phyloP scores from a whole-genome alignment of 2,888 invertebrate genomes.

The Nomada fabriciana region DNA sequence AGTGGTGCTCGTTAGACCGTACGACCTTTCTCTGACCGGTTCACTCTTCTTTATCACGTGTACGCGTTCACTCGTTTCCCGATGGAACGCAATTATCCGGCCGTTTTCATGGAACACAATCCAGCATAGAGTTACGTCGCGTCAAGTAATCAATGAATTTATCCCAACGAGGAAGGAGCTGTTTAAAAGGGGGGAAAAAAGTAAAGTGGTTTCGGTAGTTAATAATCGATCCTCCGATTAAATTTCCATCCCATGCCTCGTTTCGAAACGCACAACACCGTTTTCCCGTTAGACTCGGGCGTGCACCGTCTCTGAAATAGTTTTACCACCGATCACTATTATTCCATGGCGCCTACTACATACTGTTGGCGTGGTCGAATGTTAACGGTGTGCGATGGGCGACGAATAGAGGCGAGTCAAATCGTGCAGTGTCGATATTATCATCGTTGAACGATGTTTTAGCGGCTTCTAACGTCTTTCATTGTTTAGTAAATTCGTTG shows the following conservation, averaged over 20 bases:
- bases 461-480: background rate
- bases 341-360: constrained; percentile 17
- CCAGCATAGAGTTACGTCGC: constrained; percentile 50
- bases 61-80: constrained; percentile 14
- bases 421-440: background rate
- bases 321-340: constrained; percentile 32
- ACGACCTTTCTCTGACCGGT: constrained; percentile 16
- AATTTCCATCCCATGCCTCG: constrained; percentile 7
- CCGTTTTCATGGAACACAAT: constrained; percentile 50
- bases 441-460: background rate
- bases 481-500: no score
- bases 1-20: constrained; percentile 31
- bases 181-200: constrained; percentile 41
- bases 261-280: constrained; percentile 16
- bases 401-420: background rate
- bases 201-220: constrained; percentile 18
- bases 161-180: constrained; percentile 40
- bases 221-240: constrained; percentile 36
- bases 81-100: constrained; percentile 47
- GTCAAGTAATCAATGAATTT: constrained; percentile 35
- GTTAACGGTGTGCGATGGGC: constrained; percentile 16
- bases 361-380: constrained; percentile 4
- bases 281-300: constrained; percentile 36
- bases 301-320: constrained; percentile 38
- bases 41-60: constrained; percentile 23